phyloP scores from a whole-genome alignment of 1,140 invertebrate species.

The Ceratina australensis region DNA sequence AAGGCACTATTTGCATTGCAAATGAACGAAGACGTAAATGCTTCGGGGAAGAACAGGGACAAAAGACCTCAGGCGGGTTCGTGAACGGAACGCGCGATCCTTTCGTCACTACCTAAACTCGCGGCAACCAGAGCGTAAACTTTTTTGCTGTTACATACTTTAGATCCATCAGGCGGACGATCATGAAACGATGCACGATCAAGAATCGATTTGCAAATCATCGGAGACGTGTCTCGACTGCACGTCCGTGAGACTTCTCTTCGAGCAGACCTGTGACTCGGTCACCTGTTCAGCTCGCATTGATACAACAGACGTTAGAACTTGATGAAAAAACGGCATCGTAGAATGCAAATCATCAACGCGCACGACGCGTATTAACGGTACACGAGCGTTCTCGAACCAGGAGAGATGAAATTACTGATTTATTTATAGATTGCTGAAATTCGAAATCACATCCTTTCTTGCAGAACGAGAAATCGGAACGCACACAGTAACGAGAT shows the following conservation, averaged over 20 bases:
- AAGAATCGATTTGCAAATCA: neutral
- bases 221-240: neutral
- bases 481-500: conserved; percentile 20
- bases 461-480: neutral
- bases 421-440: neutral
- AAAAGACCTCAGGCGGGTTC: neutral
- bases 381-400: neutral
- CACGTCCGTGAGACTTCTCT: too few species aligned
- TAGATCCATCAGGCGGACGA: neutral
- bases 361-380: conserved; percentile 9
- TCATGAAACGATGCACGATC: too few species aligned
- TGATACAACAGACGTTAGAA: too few species aligned
- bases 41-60: neutral
- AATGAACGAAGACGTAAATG: neutral
- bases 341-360: conserved; percentile 1
- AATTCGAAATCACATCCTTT: conserved; percentile 14
- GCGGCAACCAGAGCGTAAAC: conserved; percentile 3
- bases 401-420: neutral
- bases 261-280: neutral
- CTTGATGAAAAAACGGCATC: neutral
- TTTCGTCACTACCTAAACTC: conserved; percentile 3
- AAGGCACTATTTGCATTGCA: neutral
- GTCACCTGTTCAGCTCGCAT: neutral
- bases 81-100: neutral
- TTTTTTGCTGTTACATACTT: neutral